A percentile compares a stretch with the other conserved stretches of the same genome.
Conservation (phyloP, 1,140 invertebrate species). For the Yoshiicerus persimilis region DNA sequence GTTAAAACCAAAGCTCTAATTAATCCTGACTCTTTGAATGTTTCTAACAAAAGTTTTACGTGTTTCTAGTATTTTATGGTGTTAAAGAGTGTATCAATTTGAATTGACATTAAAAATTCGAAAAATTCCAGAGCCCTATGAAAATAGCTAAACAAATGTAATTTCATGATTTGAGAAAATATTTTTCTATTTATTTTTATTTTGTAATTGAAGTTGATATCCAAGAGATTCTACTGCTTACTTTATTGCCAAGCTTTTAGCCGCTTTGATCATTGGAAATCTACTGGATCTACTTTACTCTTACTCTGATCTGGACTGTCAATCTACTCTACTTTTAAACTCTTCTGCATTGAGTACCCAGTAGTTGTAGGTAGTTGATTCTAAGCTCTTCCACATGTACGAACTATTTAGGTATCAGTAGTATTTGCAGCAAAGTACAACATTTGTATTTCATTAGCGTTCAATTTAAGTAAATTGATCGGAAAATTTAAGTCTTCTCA, state of each 20-base stretch:
- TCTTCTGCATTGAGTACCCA: too few relatives aligned
- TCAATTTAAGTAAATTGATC: neutral
- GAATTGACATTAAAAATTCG: neutral
- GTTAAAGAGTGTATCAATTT: neutral
- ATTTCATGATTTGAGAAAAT: neutral
- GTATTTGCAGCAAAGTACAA: neutral
- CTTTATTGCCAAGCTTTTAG: neutral
- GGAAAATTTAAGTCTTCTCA: neutral
- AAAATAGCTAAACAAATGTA: neutral
- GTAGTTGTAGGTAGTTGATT: too few relatives aligned
- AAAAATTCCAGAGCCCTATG: neutral
- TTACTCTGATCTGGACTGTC: neutral
- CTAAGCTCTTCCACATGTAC: too few relatives aligned
- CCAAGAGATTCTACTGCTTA: neutral
- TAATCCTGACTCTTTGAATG: neutral
- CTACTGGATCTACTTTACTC: neutral
- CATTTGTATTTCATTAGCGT: neutral
- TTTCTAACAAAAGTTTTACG: neutral
- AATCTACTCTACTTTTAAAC: neutral
- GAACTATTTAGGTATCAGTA: neutral
- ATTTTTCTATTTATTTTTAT: neutral
- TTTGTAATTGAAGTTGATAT: neutral
- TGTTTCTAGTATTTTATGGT: neutral
- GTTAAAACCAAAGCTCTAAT: neutral
- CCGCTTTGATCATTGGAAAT: neutral